Percentiles rank a stretch among this genome's conserved stretches.
Conservation (phyloP, 2,888 invertebrate species). For the Epistrophe grossulariae region DNA sequence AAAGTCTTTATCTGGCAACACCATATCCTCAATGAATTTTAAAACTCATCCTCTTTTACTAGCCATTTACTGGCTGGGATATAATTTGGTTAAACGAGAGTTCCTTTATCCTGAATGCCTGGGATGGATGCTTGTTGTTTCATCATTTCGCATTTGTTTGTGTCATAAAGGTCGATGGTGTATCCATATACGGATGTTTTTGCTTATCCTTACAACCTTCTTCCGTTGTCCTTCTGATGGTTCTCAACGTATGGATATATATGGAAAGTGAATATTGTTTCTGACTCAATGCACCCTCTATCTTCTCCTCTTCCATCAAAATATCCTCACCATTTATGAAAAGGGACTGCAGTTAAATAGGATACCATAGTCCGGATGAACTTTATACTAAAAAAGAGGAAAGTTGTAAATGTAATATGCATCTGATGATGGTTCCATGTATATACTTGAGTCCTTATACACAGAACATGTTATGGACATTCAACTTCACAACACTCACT, state of each 20-base stretch:
- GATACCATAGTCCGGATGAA: background rate
- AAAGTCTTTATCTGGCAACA: slow-evolving; percentile 40
- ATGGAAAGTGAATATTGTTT: slow-evolving; percentile 70
- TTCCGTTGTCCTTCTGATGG: slow-evolving; percentile 10
- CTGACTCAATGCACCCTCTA: slow-evolving; percentile 43
- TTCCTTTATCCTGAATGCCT: slow-evolving; percentile 47
- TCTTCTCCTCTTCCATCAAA: slow-evolving; percentile 6
- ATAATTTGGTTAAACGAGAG: slow-evolving; percentile 73
- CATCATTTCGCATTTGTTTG: slow-evolving; percentile 66
- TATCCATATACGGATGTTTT: slow-evolving; percentile 20
- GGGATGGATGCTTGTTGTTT: slow-evolving; percentile 59
- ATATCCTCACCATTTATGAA: background rate
- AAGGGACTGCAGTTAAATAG: slow-evolving; percentile 10
- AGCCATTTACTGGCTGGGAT: slow-evolving; percentile 64
- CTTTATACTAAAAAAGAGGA: background rate
- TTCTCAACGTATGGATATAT: background rate
- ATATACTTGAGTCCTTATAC: slow-evolving; percentile 37
- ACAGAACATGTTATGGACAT: slow-evolving; percentile 18
- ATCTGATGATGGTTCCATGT: slow-evolving; percentile 50
- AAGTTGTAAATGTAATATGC: slow-evolving; percentile 73
- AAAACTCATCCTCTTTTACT: slow-evolving; percentile 19
- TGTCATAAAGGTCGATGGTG: slow-evolving; percentile 62
- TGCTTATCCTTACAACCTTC: slow-evolving; percentile 52
- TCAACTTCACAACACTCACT: background rate
- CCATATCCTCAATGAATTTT: slow-evolving; percentile 14